These are phyloP conservation scores for Bucorvus abyssinicus DNA, from an alignment of 2,797 vertebrate genomes.

Conservation along the genomic window DNA sequence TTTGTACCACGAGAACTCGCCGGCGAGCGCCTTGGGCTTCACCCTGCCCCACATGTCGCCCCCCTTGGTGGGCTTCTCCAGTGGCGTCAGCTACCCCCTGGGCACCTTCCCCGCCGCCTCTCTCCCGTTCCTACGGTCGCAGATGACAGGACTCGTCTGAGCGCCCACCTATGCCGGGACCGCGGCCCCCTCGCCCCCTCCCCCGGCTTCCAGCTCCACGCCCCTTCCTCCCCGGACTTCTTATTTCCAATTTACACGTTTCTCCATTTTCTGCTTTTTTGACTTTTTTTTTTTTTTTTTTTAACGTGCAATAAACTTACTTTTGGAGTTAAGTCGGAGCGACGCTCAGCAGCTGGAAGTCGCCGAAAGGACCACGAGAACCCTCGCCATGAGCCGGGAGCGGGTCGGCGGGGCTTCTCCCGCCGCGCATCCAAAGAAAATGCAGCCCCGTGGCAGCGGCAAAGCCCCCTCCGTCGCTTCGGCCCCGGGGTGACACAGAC, in stretches of 20 bases:
- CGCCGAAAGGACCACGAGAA: background rate
- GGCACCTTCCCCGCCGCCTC: conserved; percentile 84
- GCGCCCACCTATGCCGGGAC: background rate
- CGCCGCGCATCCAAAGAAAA: conserved; percentile 54
- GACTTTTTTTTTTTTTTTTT: background rate
- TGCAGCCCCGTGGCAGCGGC: background rate
- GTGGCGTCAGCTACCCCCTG: conserved; percentile 82
- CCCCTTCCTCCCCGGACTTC: background rate
- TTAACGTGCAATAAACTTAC: conserved; percentile 65
- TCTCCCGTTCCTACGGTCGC: conserved; percentile 85
- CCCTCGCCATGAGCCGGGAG: background rate
- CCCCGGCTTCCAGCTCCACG: background rate
- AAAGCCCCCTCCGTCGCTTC: background rate
- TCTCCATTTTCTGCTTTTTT: conserved; percentile 37
- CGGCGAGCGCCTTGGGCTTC: conserved; percentile 79
- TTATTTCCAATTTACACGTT: background rate
- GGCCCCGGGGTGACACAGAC: background rate
- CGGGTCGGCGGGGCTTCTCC: background rate
- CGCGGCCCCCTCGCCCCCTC: background rate
- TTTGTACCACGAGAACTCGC: conserved; percentile 87
- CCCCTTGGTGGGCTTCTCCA: conserved; percentile 77
- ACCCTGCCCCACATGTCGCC: conserved; percentile 77
- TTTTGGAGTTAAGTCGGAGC: conserved; percentile 20
- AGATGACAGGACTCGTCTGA: conserved; percentile 91
- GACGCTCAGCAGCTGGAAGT: background rate